Percentiles rank a stretch among this genome's conserved stretches.
Conservation (phyloP, 2,113 vertebrate species). For the Hippocampus barbouri region DNA sequence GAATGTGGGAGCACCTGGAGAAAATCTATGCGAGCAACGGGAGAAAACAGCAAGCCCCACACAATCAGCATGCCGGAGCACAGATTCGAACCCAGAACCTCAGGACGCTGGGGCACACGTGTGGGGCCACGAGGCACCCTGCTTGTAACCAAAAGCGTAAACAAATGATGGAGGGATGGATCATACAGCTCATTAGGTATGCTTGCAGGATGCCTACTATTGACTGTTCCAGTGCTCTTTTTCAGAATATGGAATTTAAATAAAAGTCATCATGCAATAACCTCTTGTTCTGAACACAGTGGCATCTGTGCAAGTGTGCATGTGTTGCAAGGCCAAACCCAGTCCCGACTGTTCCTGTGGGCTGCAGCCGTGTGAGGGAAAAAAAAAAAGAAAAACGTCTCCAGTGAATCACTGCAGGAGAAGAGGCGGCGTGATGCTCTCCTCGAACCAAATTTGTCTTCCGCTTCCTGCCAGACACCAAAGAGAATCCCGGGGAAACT, state of each 20-base stretch:
- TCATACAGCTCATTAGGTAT: no score
- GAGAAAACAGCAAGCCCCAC: no score
- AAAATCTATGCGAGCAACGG: no score
- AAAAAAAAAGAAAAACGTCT: conserved; percentile 9
- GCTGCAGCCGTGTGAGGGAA: conserved; percentile 12
- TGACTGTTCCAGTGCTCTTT: neutral
- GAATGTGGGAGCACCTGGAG: no score
- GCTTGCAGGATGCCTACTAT: neutral
- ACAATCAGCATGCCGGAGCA: no score
- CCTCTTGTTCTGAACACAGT: neutral
- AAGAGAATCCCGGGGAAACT: conserved; percentile 68
- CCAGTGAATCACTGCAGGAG: conserved; percentile 53
- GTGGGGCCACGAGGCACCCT: no score
- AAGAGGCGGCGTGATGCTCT: conserved; percentile 50
- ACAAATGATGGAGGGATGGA: neutral
- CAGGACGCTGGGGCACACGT: no score
- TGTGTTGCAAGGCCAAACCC: conserved; percentile 20
- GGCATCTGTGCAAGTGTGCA: neutral
- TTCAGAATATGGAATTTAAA: neutral
- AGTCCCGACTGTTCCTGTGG: conserved; percentile 55
- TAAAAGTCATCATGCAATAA: neutral
- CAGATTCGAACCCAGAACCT: no score
- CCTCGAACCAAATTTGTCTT: conserved; percentile 71
- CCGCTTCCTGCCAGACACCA: conserved; percentile 66
- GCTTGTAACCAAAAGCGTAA: no score